Base-by-base conservation (phyloP, 2,888 invertebrate species). In the Andricus quercusramuli region DNA sequence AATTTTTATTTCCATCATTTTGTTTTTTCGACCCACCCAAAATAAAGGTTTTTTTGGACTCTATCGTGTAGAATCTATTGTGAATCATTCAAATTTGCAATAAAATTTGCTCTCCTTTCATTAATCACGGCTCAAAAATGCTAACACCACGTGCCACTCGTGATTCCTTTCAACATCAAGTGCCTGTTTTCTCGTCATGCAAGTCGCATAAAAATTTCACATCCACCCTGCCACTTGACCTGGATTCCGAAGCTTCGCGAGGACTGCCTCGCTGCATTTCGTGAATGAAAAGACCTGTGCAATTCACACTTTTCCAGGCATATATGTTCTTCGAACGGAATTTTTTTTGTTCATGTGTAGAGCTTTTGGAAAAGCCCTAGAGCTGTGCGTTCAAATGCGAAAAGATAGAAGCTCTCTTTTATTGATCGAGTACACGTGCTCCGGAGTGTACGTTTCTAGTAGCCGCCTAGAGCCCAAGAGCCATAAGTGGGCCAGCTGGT, bases 391-490 rank as follows among this genome's bases (percentile, higher is more conserved):
- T 68, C 4, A 37, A 44, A 44, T 37, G 51, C n/a, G 37, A 56
- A 47, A 56, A 56, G 51, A 74, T 74, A 74, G 74, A 70, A 70
- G 74, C 32, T 84, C 82, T 84, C 86, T 88, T 80, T 90, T 91
- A 91, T 91, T 91, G 91, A 91, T 91, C 91, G 90, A 82, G 86
- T 86, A 87, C 91, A 91, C 91, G 91, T 91, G 91, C 87, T 91
- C 82, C 81, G 83, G 78, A 84, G 88, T 87, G 86, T 83, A 85
- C 86, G 83, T 86, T 86, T 87, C 74, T 74, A 56, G 86, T 88
- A 85, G 83, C 83, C 83, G 85, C 84, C 83, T 85, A 85, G 84
- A 87, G 86, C 84, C 85, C 81, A 81, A 82, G 86, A 82, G 80
- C 83, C 81, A 84, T 90, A 91, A 91, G 88, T 91, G 90, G 91